These are phyloP conservation scores for Antheraea pernyi DNA, from an alignment of 1,140 invertebrate species.

Conservation along the genomic window DNA sequence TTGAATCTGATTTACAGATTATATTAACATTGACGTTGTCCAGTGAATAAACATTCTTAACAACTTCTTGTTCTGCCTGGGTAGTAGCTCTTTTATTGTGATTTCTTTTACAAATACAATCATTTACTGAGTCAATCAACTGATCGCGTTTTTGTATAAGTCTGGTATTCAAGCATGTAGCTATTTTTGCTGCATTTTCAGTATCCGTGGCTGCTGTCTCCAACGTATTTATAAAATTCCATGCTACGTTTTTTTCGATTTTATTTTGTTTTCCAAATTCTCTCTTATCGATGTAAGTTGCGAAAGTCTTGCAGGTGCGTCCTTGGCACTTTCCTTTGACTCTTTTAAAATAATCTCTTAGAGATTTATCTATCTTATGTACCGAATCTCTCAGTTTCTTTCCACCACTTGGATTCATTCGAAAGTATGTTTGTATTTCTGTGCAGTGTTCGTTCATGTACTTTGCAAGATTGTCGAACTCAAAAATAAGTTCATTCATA, in stretches of 20 bases:
- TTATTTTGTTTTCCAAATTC: slow-evolving; percentile 9
- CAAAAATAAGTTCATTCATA: slow-evolving; percentile 55
- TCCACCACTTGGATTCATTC: slow-evolving; percentile 59
- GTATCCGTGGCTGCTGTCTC: slow-evolving; percentile 33
- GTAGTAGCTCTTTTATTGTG: slow-evolving; percentile 12
- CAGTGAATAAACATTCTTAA: slow-evolving; percentile 44
- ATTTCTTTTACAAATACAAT: slow-evolving; percentile 24
- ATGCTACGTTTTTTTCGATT: background rate
- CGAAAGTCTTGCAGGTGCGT: slow-evolving; percentile 45
- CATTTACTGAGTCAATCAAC: slow-evolving; percentile 28
- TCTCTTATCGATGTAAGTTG: slow-evolving; percentile 43
- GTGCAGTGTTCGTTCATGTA: slow-evolving; percentile 65
- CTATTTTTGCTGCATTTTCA: slow-evolving; percentile 24
- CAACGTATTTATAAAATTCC: slow-evolving; percentile 31
- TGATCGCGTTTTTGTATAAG: slow-evolving; percentile 24
- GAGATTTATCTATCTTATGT: slow-evolving; percentile 44
- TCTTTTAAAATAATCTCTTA: slow-evolving; percentile 58
- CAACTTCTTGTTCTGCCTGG: slow-evolving; percentile 28
- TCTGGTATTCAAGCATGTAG: slow-evolving; percentile 26
- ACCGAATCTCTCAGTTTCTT: slow-evolving; percentile 56
- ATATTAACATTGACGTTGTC: slow-evolving; percentile 61
- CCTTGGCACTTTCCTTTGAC: slow-evolving; percentile 56
- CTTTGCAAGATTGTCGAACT: slow-evolving; percentile 56
- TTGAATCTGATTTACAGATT: slow-evolving; percentile 40
- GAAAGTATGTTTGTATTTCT: slow-evolving; percentile 66